A percentile compares a stretch with the other conserved stretches of the same genome.
Evolutionary conservation across 2,888 invertebrate genomes (phyloP).

Genomic region (Drosophila gaucha): DNA sequence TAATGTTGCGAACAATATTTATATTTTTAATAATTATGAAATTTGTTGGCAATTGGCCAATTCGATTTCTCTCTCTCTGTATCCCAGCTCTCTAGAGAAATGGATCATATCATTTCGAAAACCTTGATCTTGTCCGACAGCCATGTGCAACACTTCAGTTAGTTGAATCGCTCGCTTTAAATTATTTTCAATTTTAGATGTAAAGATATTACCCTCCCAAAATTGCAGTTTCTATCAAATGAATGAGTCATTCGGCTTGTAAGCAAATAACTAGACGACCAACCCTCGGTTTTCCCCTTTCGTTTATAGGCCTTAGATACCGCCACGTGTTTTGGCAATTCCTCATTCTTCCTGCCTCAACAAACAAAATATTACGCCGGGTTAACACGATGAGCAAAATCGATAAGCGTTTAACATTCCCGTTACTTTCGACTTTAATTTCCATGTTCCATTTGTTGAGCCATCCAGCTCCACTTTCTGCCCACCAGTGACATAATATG

Average conservation of each 20-base stretch:
- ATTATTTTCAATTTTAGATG: slow-evolving; percentile 4
- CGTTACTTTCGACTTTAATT: slow-evolving; percentile 62
- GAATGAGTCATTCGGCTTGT: slow-evolving; percentile 33
- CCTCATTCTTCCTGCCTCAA: slow-evolving; percentile 60
- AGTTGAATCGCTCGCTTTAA: no score
- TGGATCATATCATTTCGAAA: slow-evolving; percentile 34
- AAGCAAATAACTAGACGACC: slow-evolving; percentile 27
- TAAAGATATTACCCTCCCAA: slow-evolving; percentile 26
- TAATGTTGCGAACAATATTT: slow-evolving; percentile 15
- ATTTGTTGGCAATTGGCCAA: slow-evolving; percentile 67
- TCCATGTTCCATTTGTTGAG: slow-evolving; percentile 27
- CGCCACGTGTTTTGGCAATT: slow-evolving; percentile 26
- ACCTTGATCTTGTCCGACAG: slow-evolving; percentile 72
- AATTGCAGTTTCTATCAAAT: slow-evolving; percentile 6
- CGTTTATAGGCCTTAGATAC: slow-evolving; percentile 8
- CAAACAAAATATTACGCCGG: slow-evolving; percentile 48
- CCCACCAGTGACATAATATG: slow-evolving; percentile 64
- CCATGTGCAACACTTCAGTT: slow-evolving; percentile 64
- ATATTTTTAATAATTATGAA: slow-evolving; percentile 44
- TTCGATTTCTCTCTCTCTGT: slow-evolving; percentile 4
- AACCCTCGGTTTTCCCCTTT: slow-evolving; percentile 28
- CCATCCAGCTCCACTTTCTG: slow-evolving; percentile 3
- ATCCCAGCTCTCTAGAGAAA: slow-evolving; percentile 12
- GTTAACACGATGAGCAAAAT: slow-evolving; percentile 52
- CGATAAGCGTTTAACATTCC: slow-evolving; percentile 61